These are phyloP conservation scores for Esox niger DNA, from an alignment of 2,113 vertebrate species.

Conservation along the genomic window DNA sequence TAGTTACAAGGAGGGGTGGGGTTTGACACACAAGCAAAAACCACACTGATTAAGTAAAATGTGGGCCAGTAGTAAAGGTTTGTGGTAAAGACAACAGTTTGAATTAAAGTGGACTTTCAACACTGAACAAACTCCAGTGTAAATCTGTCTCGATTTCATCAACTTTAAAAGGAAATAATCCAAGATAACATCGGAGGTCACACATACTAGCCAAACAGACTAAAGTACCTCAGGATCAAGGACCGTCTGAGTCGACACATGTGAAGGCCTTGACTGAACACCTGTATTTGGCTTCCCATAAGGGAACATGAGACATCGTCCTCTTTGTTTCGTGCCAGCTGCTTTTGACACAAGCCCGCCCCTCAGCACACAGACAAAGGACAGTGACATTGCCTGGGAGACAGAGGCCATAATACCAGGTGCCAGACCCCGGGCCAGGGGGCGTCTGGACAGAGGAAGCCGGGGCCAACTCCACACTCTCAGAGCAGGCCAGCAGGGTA, in stretches of 20 bases:
- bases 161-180: no score
- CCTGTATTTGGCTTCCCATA: conserved; percentile 11
- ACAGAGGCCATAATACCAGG: conserved; percentile 67
- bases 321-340: conserved; percentile 45
- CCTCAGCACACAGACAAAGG: conserved; percentile 30
- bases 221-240: not conserved
- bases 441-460: conserved; percentile 52
- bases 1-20: not conserved
- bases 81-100: conserved; percentile 3
- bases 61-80: not conserved
- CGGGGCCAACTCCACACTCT: conserved; percentile 41
- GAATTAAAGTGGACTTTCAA: not conserved
- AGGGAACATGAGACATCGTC: conserved; percentile 26
- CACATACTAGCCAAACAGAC: not conserved
- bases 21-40: conserved; percentile 10
- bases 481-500: conserved; percentile 37
- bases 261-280: no score
- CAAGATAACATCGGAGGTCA: no score
- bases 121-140: not conserved
- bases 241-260: not conserved
- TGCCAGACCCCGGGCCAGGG: conserved; percentile 56
- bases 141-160: not conserved
- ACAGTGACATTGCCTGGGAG: conserved; percentile 71
- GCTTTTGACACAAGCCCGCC: conserved; percentile 19
- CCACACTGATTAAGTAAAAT: not conserved